Evolutionary conservation across 2,113 vertebrate genomes (phyloP).

Genomic region (Pelecanoides urinatrix): DNA sequence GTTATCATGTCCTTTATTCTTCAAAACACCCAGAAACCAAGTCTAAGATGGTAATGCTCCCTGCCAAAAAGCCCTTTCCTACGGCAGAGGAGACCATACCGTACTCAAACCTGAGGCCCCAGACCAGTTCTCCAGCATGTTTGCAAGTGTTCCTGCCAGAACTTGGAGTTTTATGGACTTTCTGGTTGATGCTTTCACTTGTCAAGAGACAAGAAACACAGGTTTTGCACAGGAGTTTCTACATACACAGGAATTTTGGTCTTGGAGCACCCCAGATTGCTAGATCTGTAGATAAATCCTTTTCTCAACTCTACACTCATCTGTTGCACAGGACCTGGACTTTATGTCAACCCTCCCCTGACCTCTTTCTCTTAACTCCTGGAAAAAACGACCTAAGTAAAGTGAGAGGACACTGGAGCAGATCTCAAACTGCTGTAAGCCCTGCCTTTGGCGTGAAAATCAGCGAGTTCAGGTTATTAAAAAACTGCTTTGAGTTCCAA

Average conservation of each 20-base stretch:
- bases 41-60: neutral
- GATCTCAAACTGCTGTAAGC: neutral
- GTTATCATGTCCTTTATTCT: fast-evolving
- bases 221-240: neutral
- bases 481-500: neutral
- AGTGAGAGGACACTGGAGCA: neutral
- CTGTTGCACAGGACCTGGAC: no score
- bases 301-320: neutral
- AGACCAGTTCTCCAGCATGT: neutral
- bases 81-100: neutral
- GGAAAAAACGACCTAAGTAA: neutral
- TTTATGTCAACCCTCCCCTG: neutral
- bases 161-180: neutral
- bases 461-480: neutral
- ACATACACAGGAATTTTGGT: neutral
- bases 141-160: neutral
- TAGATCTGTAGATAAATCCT: neutral
- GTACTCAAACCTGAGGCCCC: fast-evolving
- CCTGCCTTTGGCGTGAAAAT: neutral
- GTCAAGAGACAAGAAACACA: neutral
- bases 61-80: neutral
- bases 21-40: neutral
- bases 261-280: neutral
- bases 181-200: neutral
- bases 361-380: neutral